Conservation (phyloP, 2,797 vertebrate genomes). For the Macropodus opercularis region DNA sequence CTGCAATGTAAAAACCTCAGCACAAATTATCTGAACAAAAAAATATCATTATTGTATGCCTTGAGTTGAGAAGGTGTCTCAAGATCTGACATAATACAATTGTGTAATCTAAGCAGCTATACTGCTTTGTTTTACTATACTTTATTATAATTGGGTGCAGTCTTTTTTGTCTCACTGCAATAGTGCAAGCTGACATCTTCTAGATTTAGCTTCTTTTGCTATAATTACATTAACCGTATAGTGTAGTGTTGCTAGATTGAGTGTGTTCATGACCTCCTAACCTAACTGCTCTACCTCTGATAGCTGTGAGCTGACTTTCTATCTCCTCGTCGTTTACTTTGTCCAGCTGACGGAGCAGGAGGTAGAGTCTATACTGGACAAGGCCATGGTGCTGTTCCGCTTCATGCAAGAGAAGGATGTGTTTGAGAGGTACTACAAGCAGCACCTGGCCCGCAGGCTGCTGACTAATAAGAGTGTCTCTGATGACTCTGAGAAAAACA, state of each 20-base stretch:
- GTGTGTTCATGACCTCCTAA: not conserved
- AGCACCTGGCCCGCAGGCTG: constrained; percentile 96
- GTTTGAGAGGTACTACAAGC: constrained; percentile 99
- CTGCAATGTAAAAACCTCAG: not conserved
- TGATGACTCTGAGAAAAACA: constrained; percentile 99
- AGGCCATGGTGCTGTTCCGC: constrained; percentile 99
- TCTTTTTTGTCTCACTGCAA: not conserved
- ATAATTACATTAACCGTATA: no score
- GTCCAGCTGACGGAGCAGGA: constrained; percentile 87
- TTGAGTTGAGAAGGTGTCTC: not conserved
- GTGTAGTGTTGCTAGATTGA: no score
- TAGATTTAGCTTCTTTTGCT: not conserved
- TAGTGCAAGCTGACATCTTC: not conserved
- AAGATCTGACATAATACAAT: not conserved
- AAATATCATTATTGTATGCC: not conserved
- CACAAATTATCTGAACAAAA: not conserved
- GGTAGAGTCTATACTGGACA: constrained; percentile 98
- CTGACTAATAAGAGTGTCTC: constrained; percentile 99
- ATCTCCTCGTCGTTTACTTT: not conserved
- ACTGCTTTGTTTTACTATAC: not conserved
- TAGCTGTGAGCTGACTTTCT: not conserved
- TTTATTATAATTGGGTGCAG: not conserved
- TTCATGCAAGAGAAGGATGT: constrained; percentile 99
- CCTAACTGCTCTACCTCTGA: not conserved
- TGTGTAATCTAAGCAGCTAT: not conserved